A percentile compares a stretch with the other conserved stretches of the same genome.
These are phyloP conservation scores for Actinia equina DNA, from an alignment of 64 coral and sea anemone genomes.

Conservation along the genomic window DNA sequence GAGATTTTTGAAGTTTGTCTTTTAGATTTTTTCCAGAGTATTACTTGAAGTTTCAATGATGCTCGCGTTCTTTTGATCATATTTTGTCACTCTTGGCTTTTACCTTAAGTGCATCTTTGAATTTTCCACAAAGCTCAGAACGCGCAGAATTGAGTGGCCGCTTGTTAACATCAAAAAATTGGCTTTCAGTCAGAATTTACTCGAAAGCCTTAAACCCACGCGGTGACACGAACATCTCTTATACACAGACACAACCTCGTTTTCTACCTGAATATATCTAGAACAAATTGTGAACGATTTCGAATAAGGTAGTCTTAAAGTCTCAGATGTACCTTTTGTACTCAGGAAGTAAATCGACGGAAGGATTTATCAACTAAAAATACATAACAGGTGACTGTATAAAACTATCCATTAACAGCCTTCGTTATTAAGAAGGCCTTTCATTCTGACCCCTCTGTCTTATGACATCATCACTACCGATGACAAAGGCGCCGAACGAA, in stretches of 20 bases:
- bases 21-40: background rate
- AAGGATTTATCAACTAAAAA: background rate
- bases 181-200: background rate
- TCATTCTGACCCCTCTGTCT: background rate
- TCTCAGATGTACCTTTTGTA: background rate
- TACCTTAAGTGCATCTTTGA: background rate
- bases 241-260: background rate
- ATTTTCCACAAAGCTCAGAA: conserved; percentile 4
- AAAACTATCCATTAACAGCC: background rate
- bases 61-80: conserved; percentile 7
- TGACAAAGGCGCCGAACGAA: background rate
- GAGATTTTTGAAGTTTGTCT: background rate
- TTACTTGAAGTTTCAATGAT: background rate
- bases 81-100: conserved; percentile 23
- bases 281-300: background rate
- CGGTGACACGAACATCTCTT: background rate
- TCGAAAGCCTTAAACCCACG: background rate
- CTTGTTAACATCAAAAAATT: conserved; percentile 1
- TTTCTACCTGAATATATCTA: background rate
- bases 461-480: background rate
- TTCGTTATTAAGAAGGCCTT: background rate
- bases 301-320: background rate
- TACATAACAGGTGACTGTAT: background rate
- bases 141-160: conserved; percentile 4
- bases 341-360: background rate